phyloP scores from a whole-genome alignment of 2,797 vertebrate species.

The Nothura maculosa region DNA sequence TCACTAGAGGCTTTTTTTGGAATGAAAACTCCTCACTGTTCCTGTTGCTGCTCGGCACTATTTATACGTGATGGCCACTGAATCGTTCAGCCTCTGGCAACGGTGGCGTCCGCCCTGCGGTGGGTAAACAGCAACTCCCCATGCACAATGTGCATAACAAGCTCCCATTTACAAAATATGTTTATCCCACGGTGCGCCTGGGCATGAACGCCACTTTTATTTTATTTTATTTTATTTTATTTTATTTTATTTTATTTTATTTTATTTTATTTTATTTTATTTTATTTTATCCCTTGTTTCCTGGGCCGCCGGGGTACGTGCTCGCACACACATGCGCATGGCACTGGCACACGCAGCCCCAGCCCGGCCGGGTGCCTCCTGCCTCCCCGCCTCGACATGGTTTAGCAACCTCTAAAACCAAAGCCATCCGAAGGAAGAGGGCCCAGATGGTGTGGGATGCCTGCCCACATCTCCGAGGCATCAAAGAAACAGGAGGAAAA shows the following conservation, averaged over 20 bases:
- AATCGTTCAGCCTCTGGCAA: slow-evolving; percentile 61
- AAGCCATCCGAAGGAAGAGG: slow-evolving; percentile 6
- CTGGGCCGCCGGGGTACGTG: neutral
- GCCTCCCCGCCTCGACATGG: neutral
- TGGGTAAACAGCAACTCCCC: slow-evolving; percentile 53
- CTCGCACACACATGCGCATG: neutral
- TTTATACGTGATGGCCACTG: slow-evolving; percentile 27
- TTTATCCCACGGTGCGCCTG: slow-evolving; percentile 40
- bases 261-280: too few relatives aligned
- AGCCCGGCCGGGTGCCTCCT: neutral
- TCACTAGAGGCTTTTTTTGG: neutral
- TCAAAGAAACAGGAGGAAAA: neutral
- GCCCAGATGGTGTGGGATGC: neutral
- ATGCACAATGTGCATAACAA: slow-evolving; percentile 56
- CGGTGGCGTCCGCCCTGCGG: neutral
- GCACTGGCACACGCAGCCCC: rapidly evolving
- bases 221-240: neutral
- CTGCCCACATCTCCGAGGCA: rapidly evolving
- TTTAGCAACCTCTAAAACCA: slow-evolving; percentile 32
- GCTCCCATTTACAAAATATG: slow-evolving; percentile 59
- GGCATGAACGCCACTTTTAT: slow-evolving; percentile 62
- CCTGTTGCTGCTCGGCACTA: slow-evolving; percentile 54
- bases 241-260: too few relatives aligned
- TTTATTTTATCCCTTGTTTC: too few relatives aligned
- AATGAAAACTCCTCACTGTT: slow-evolving; percentile 46